A percentile compares a stretch with the other conserved stretches of the same genome.
These are phyloP conservation scores for Umimayanthus chanpuru DNA, from an alignment of 92 coral and sea anemone species.

Conservation along the genomic window DNA sequence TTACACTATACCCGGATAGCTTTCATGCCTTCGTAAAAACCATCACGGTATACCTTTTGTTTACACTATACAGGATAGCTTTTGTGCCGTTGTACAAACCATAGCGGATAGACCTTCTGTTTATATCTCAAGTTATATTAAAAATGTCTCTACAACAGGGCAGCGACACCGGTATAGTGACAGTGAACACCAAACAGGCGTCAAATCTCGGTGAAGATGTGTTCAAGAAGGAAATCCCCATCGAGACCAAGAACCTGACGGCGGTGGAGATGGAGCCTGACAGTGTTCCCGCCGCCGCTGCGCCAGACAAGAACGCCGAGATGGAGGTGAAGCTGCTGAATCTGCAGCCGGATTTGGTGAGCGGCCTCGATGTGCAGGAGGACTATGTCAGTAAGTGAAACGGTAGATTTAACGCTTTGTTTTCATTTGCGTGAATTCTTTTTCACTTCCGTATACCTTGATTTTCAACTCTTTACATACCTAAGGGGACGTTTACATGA, in stretches of 20 bases:
- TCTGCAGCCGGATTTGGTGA: slow-evolving; percentile 2
- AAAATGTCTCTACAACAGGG: not conserved
- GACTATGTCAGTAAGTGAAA: slow-evolving; percentile 36
- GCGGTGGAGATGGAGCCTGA: slow-evolving; percentile 53
- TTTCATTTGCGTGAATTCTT: no score
- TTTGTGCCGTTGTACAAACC: no score
- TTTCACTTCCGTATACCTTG: no score
- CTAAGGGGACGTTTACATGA: no score
- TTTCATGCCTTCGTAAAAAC: no score
- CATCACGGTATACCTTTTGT: no score
- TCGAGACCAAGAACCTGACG: slow-evolving; percentile 79
- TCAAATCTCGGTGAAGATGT: slow-evolving; percentile 58
- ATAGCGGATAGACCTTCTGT: no score
- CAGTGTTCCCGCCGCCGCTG: slow-evolving; percentile 14
- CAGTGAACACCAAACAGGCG: slow-evolving; percentile 22
- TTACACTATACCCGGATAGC: no score
- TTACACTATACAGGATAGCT: no score
- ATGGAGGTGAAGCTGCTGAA: slow-evolving; percentile 45
- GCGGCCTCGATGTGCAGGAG: slow-evolving; percentile 50
- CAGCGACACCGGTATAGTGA: not conserved
- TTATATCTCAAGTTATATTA: no score
- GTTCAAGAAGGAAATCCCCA: slow-evolving; percentile 76
- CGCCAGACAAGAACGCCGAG: slow-evolving; percentile 50
- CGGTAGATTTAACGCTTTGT: not conserved
- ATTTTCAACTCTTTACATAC: no score